phyloP scores from a whole-genome alignment of 2,797 vertebrate genomes.

The Aldrovandia affinis region DNA sequence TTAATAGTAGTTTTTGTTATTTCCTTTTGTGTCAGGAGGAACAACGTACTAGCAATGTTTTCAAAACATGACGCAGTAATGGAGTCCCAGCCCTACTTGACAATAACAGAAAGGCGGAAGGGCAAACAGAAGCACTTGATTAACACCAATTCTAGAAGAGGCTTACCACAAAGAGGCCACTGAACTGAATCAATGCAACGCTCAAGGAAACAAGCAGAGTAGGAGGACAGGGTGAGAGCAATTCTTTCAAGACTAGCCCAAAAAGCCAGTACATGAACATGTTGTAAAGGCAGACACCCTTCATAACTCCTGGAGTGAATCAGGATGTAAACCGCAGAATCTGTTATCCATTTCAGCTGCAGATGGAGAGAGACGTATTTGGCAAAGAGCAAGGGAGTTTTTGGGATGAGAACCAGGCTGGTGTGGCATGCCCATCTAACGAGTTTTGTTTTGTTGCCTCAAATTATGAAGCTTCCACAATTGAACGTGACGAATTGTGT shows the following conservation, averaged over 20 bases:
- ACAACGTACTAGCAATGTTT: neutral
- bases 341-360: slow-evolving; percentile 52
- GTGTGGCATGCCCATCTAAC: neutral
- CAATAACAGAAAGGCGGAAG: neutral
- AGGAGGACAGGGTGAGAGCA: slow-evolving; percentile 12
- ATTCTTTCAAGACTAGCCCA: slow-evolving; percentile 33
- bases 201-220: neutral
- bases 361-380: neutral
- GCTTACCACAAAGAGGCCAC: neutral
- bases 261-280: slow-evolving; percentile 39
- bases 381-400: neutral
- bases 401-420: neutral
- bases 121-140: neutral
- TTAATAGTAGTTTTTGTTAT: neutral
- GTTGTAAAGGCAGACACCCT: slow-evolving; percentile 46
- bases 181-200: neutral
- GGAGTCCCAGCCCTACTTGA: neutral
- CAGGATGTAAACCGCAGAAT: slow-evolving; percentile 51
- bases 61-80: too few relatives aligned
- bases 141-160: neutral
- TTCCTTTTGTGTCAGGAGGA: neutral
- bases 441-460: neutral
- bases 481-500: neutral
- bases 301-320: slow-evolving; percentile 49
- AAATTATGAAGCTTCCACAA: neutral